Evolutionary conservation across 2,888 invertebrate species (phyloP), one percentile per base, ranked within the genome.

Genomic region (Drosophila antonietae): DNA sequence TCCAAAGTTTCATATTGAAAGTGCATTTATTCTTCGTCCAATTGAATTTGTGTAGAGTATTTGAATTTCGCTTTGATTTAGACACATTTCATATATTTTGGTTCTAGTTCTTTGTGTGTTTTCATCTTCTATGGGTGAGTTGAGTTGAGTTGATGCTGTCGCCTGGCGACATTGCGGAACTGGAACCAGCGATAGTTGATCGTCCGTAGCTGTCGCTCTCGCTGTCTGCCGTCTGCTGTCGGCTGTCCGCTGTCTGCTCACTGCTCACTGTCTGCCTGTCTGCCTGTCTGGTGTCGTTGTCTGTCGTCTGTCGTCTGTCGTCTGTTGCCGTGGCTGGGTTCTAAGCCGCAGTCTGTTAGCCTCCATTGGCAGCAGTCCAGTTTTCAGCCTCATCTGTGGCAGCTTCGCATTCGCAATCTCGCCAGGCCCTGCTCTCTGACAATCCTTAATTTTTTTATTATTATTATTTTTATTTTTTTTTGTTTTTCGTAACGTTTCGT

Each of bases 121-220:
- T 47, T 46, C 43, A 46, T 68, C 60, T 47, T 71, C 66, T 64
- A 73, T 82, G 76, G 76, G 72, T 23, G 80, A 18, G 46, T 4
- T 81, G 41, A 41, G 46, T 46, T 23, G 80, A 80, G 81, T 69
- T 78, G 78, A 78, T 80, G 80, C 88, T 88, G 86, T 86, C 85
- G 84, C 86, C 78, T 67, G 88, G 78, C 86, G 83, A 88, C 88
- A 84, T 88, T 84, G 83, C 83, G 83, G 83, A 84, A 88, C 85
- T 88, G 85, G 76, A 74, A 82, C 83, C 80, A 73, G 85, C 78
- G 72, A 80, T 80, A 79, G 82, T 81, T 79, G 78, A 71, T 79
- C 67, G 79, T 78, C 68, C 71, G 65, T 61, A 55, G 68, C 62
- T 58, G 44, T 57, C 55, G 41, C 68, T 57, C 65, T 66, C 33